Base-by-base conservation (phyloP, 1,140 invertebrate species). In the Drosophila kanapiae region DNA sequence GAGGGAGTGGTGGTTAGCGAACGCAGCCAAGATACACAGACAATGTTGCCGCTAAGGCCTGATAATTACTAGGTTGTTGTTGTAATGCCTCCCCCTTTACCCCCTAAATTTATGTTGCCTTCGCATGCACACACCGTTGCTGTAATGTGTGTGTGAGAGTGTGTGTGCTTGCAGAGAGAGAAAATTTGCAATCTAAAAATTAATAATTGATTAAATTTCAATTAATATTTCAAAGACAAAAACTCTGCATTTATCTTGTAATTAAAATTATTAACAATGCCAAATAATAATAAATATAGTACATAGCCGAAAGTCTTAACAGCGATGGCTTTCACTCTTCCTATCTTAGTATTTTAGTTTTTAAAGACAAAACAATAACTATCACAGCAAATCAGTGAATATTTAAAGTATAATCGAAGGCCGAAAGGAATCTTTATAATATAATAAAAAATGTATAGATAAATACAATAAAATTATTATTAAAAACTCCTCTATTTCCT, bases 31-130 rank as follows among this genome's bases (percentile, higher is more conserved):
- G 80, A 80, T 68, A 88, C 67, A 87, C 84, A 87, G 84, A 87
- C 83, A 87, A 88, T 88, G 83, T 87, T 80, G 80, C 80, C 80
- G 75, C 85, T 87, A 68, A 87, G 76, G 84, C 80, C 72, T 83
- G 77, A 84, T 88, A 88, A 88, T 88, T 88, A 90, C 84, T 62
- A 69, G 84, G 85, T 88, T 88, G 72, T 75, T 79, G 71, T 82
- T 70, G 58, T 63, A 67, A 40, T 49, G 42, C 37, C 42, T 45
- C 61, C 29, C 18, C 40, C 27, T 31, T n/a, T 29, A 11, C 45
- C 57, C 47, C n/a, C 53, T 29, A 79, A 88, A 88, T 88, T 88
- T 85, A 88, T 88, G 85, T 90, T 90, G 45, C 49, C 85, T 81
- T 90, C 51, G 81, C 85, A 88, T 88, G 85, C 85, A 68, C 43